Conservation (phyloP, 2,888 invertebrate genomes). For the Drosophila hamatofila region DNA sequence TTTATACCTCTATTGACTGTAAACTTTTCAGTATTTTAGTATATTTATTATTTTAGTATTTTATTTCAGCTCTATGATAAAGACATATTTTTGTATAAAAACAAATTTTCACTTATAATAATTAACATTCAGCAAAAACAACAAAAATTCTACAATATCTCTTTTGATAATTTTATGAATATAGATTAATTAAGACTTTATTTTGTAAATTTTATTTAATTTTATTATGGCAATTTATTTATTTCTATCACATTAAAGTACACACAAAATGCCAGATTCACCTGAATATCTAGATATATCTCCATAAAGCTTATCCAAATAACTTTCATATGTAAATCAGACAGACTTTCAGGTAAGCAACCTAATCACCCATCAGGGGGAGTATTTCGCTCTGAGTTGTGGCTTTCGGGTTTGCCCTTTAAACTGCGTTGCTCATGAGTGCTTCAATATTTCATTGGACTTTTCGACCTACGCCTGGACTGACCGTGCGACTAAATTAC, state of each 20-base stretch:
- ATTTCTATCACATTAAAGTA: not conserved
- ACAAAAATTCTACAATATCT: too few species aligned
- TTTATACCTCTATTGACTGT: too few species aligned
- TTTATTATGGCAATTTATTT: not conserved
- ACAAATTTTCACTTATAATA: too few species aligned
- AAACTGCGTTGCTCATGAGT: slow-evolving; percentile 3
- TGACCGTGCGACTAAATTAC: slow-evolving; percentile 80
- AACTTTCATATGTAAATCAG: not conserved
- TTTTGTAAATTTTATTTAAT: too few species aligned
- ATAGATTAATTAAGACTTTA: too few species aligned
- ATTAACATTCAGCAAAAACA: too few species aligned
- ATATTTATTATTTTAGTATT: too few species aligned
- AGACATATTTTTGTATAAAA: too few species aligned
- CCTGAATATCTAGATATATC: not conserved
- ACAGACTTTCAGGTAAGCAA: not conserved
- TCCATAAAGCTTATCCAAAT: not conserved
- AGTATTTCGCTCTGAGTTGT: not conserved
- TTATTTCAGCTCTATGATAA: too few species aligned
- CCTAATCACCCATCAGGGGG: not conserved
- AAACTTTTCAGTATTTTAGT: too few species aligned
- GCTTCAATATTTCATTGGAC: slow-evolving; percentile 14
- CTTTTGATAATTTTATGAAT: too few species aligned
- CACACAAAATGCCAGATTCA: not conserved
- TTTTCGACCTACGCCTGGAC: slow-evolving; percentile 28
- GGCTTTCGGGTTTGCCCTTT: slow-evolving; percentile 2